A percentile compares a stretch with the other conserved stretches of the same genome.
Evolutionary conservation across 30 jellyfish, hydroid and myxozoan genomes (phyloP).

Genomic region (Pseudorhiza aurosa): DNA sequence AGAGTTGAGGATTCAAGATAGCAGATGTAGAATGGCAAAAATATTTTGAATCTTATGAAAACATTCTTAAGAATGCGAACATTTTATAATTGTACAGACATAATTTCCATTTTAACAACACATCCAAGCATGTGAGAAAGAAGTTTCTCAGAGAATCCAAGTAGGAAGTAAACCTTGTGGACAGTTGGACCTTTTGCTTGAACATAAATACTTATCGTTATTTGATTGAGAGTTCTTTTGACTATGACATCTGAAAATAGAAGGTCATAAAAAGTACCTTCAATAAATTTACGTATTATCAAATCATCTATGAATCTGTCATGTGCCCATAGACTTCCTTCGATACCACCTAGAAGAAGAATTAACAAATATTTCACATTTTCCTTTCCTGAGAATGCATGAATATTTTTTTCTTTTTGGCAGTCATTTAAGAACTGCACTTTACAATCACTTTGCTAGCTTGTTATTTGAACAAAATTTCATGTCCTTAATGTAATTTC

Average conservation of each 20-base stretch:
- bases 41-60: too few species aligned
- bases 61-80: too few species aligned
- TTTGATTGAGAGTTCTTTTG: constrained; percentile 86
- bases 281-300: constrained; percentile 82
- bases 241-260: constrained; percentile 77
- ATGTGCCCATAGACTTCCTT: constrained; percentile 97
- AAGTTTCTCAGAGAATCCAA: constrained; percentile 81
- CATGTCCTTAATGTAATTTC: too few species aligned
- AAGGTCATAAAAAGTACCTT: constrained; percentile 92
- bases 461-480: too few species aligned
- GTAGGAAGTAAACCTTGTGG: constrained; percentile 79
- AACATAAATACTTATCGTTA: constrained; percentile 73
- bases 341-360: constrained; percentile 81
- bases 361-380: neutral
- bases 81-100: constrained; percentile 75
- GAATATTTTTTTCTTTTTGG: too few species aligned
- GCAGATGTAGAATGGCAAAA: too few species aligned
- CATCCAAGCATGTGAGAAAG: constrained; percentile 83
- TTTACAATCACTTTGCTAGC: too few species aligned
- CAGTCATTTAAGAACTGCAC: too few species aligned
- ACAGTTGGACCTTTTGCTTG: constrained; percentile 76
- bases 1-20: too few species aligned
- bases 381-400: too few species aligned
- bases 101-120: constrained; percentile 78
- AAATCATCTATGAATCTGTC: constrained; percentile 89